phyloP scores from a whole-genome alignment of 2,888 invertebrate species.

The Aplocera efformata region DNA sequence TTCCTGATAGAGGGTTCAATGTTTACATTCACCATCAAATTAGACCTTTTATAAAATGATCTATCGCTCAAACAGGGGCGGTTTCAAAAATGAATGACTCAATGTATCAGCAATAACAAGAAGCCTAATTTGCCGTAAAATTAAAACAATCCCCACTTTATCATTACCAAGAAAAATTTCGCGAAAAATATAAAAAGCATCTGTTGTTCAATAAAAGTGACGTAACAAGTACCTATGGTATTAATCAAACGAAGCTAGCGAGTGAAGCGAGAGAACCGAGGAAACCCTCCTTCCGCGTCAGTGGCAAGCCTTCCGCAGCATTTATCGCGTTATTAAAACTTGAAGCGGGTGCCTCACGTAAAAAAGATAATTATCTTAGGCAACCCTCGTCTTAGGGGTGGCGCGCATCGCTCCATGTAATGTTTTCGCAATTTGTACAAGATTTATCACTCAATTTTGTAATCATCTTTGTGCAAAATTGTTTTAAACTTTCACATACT shows the following conservation, averaged over 20 bases:
- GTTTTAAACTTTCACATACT: no score
- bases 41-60: conserved; percentile 56
- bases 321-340: conserved; percentile 78
- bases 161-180: conserved; percentile 54
- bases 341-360: conserved; percentile 67
- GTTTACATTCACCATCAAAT: conserved; percentile 54
- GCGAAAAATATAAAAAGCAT: conserved; percentile 69
- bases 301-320: conserved; percentile 76
- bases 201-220: conserved; percentile 64
- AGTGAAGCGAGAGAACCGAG: conserved; percentile 17
- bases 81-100: conserved; percentile 28
- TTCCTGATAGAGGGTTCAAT: conserved; percentile 54
- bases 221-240: conserved; percentile 61
- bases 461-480: not conserved
- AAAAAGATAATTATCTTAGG: conserved; percentile 80
- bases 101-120: conserved; percentile 45
- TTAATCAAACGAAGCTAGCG: conserved; percentile 48
- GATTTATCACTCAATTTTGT: conserved; percentile 5
- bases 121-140: conserved; percentile 65
- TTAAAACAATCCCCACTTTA: conserved; percentile 60
- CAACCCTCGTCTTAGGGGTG: conserved; percentile 75
- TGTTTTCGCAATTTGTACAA: conserved; percentile 13
- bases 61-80: conserved; percentile 49
- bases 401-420: conserved; percentile 17
- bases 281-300: conserved; percentile 61